Base-by-base conservation (phyloP, 2,888 invertebrate species). In the Punctoribates punctum region DNA sequence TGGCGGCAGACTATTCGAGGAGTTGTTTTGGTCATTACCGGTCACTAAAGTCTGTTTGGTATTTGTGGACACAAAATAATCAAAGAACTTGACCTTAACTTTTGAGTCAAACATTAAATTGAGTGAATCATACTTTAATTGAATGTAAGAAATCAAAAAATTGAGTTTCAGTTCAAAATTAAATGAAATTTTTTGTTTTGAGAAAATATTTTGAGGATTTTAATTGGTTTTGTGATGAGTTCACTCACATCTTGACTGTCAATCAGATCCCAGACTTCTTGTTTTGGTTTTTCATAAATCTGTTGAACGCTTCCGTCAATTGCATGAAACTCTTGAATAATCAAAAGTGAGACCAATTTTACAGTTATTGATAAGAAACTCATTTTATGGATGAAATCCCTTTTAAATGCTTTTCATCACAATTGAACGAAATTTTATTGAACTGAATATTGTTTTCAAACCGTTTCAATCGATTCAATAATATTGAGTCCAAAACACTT, bases 191-290 rank as follows among this genome's bases (percentile, higher is more conserved):
- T 51, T 51, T 51, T 51, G 20, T 51, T 51, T 8, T 8, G 11
- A 9, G 11, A 9, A 42, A 42, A 42, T 42, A 11, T 42, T 42
- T 42, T n/a, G 42, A 51, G 20, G 17, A 57, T 25, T 25, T 57
- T 23, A 13, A 23, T 13, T 54, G 8, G 20, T 25, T 57, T 57
- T 25, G 25, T 25, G 11, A 57, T 2, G 11, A 57, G 57, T 57
- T 57, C 57, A 57, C 57, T 57, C 2, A 57, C 57, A 25, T 57
- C 25, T 57, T 57, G 57, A 6, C 57, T 57, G 57, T 23, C 57
- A 20, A 25, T 57, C 57, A 23, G 25, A 57, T 25, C 17, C 57
- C 17, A 1, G 25, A 25, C 23, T 13, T 13, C 8, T 57, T 57
- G 23, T 25, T 57, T 57, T 57, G 25, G 25, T 57, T 57, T 57